These are phyloP conservation scores for Ochotona curzoniae DNA, from an alignment of 2,113 vertebrate species.

Conservation along the genomic window DNA sequence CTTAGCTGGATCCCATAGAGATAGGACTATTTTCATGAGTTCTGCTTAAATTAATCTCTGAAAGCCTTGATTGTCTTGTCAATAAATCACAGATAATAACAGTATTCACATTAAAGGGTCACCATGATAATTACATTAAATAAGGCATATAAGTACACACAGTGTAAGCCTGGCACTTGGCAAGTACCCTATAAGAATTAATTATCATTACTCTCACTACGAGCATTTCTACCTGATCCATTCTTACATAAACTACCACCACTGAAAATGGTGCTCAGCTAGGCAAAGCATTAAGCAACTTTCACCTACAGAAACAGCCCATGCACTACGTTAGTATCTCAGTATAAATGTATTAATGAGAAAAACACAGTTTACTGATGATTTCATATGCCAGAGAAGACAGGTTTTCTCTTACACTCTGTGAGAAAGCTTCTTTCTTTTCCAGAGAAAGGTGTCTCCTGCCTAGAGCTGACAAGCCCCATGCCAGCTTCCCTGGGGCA, in stretches of 20 bases:
- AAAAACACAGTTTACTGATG: neutral
- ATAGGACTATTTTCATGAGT: neutral
- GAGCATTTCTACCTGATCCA: neutral
- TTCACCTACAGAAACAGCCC: neutral
- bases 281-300: neutral
- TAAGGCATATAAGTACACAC: neutral
- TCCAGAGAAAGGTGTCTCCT: neutral
- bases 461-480: neutral
- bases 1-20: neutral
- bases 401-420: neutral
- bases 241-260: neutral
- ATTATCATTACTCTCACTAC: neutral
- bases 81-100: neutral
- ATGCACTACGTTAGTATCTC: neutral
- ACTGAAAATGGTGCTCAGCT: neutral
- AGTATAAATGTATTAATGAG: neutral
- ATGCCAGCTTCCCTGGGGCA: neutral
- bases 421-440: neutral
- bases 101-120: neutral
- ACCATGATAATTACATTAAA: neutral
- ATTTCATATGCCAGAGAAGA: neutral
- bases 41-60: conserved; percentile 6
- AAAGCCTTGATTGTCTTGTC: neutral
- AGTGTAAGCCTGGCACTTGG: neutral
- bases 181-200: neutral